These are phyloP conservation scores for Malurus elegans DNA, from an alignment of 2,113 vertebrate species.

Conservation along the genomic window DNA sequence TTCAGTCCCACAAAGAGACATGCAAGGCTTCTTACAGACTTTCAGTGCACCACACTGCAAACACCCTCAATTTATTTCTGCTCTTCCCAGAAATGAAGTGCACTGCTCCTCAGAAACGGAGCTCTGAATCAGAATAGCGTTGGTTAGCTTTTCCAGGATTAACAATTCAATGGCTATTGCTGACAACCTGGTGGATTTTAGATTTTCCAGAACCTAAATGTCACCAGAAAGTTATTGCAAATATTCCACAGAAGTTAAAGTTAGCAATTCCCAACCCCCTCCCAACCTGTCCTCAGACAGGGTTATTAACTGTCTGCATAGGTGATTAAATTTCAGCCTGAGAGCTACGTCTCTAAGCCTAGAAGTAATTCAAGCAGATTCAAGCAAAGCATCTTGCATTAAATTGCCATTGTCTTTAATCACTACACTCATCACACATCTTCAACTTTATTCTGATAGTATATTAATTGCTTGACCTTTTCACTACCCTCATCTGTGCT, in stretches of 20 bases:
- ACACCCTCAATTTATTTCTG: neutral
- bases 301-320: conserved; percentile 24
- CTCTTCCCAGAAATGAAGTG: neutral
- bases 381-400: neutral
- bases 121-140: neutral
- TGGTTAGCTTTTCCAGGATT: neutral
- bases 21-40: neutral
- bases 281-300: neutral
- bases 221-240: neutral
- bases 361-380: conserved; percentile 23
- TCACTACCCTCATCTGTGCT: neutral
- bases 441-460: conserved; percentile 18
- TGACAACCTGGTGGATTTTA: neutral
- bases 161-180: neutral
- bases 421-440: neutral
- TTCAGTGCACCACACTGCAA: neutral
- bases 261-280: neutral
- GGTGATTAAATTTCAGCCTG: conserved; percentile 9
- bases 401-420: neutral
- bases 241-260: neutral
- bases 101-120: neutral
- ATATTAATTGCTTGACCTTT: conserved; percentile 31
- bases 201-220: neutral
- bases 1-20: neutral
- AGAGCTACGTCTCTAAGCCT: neutral